Percentiles rank a stretch among this genome's conserved stretches.
Evolutionary conservation across 2,797 vertebrate species (phyloP).

Genomic region (Gallirallus australis): DNA sequence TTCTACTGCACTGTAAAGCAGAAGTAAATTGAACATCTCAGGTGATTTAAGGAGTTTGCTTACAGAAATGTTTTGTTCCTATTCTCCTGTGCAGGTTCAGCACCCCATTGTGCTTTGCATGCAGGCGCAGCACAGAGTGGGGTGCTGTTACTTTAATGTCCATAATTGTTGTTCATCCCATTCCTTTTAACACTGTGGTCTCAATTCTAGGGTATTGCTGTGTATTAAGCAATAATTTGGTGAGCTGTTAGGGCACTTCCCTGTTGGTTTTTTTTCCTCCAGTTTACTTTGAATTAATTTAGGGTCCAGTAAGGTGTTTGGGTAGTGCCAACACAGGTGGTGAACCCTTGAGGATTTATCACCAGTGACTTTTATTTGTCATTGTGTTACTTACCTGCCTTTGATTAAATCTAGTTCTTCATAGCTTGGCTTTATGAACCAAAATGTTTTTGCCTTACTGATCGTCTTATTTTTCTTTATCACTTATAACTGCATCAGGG

Average conservation of each 20-base stretch:
- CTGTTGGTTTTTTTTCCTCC: not conserved
- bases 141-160: not conserved
- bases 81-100: not conserved
- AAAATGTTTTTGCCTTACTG: not conserved
- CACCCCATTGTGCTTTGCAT: not conserved
- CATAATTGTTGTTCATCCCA: not conserved
- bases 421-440: not conserved
- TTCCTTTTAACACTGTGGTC: not conserved
- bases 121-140: rapidly evolving
- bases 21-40: not conserved
- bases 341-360: not conserved
- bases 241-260: not conserved
- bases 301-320: not conserved
- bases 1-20: not conserved
- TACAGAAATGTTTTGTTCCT: not conserved
- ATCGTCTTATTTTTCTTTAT: not conserved
- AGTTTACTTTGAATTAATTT: not conserved
- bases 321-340: not conserved
- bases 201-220: not conserved
- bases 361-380: not conserved
- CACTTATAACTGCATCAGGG: not conserved
- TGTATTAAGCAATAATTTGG: not conserved
- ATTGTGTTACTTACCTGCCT: not conserved
- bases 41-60: not conserved
- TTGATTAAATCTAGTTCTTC: not conserved